Base-by-base conservation (phyloP, 2,888 invertebrate genomes). In the Yponomeuta evonymella region DNA sequence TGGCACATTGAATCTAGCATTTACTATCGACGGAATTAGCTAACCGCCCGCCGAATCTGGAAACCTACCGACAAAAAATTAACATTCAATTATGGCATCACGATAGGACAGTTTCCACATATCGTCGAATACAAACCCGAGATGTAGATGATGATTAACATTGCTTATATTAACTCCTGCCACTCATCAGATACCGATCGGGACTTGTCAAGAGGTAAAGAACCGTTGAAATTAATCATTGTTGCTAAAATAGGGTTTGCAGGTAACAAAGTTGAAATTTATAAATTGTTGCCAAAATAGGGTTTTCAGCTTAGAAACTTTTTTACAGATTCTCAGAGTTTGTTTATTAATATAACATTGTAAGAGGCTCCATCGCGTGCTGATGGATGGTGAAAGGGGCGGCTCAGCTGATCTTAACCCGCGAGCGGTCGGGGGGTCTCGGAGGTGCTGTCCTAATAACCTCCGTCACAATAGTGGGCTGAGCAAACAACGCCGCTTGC, bases 391-490 rank as follows among this genome's bases (percentile, higher is more conserved):
- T 15, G 51, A 15, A 58, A 58, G 48, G 51, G 48, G 75, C 51
- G 36, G 62, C 36, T 62, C 8, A 69, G 62, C 69, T 29, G 64
- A 70, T 70, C 70, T 48, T 70, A 63, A 70, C 70, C 70, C 64
- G 58, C 70, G 62, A 77, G 77, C 75, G 76, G 79, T 80, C 77
- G 77, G 77, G 75, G 77, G 79, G 78, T 72, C 76, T 76, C 81
- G 78, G 80, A 80, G 79, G 81, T 83, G 83, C 84, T 84, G 84
- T 83, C 84, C 88, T 88, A 89, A 88, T 89, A 90, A 89, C 85
- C 77, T 81, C 78, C 81, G 48, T 70, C 66, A 88, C 89, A 89
- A 89, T 87, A 86, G 87, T 87, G 82, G 85, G 84, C 85, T 83
- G 81, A 83, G 82, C 85, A 86, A 88, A 89, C 89, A 87, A 80